Base-by-base conservation (phyloP, 2,797 vertebrate species). In the Chrosomus eos region DNA sequence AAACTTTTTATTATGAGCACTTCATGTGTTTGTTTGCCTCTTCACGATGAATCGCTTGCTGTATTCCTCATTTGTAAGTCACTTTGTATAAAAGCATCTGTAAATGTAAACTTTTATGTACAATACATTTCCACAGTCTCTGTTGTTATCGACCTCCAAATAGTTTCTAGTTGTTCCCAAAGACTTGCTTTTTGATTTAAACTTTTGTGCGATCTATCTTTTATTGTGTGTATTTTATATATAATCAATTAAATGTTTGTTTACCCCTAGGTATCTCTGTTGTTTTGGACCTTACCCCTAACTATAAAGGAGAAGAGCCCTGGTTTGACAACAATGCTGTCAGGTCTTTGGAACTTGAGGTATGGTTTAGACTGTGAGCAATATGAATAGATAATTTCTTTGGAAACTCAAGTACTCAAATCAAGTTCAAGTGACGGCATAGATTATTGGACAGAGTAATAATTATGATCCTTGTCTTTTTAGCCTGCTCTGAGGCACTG, bases 211-310 rank as follows among this genome's bases (percentile, higher is more conserved):
- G 43, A 45, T 45, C 14, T 16, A 45, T 45, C 4, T 45, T n/a
- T n/a, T n/a, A n/a, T n/a, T n/a, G n/a, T n/a, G n/a, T n/a, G n/a
- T n/a, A n/a, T n/a, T n/a, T 45, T 18, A 14, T 45, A 45, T 45
- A 45, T 43, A 43, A 0, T 51, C 18, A 53, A 53, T 60, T 13
- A 38, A 53, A 1, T 75, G 23, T 38, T 18, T 58, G 14, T 80
- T 43, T n/a, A 19, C 21, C 60, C 66, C 6, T 80, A 98, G 97
- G 94, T 67, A 93, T 97, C 40, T 92, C 66, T 19, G 92, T 98
- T 75, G 90, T 97, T 86, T 89, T 97, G 91, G 97, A 97, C 83
- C 91, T 98, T 84, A 97, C 96, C 26, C 97, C 97, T 2, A 97
- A 97, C 91, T 97, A 97, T 43, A 89, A 4, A 11, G 94, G 96